These are phyloP conservation scores for Catharus ustulatus DNA, from an alignment of 2,797 vertebrate genomes.

Conservation along the genomic window DNA sequence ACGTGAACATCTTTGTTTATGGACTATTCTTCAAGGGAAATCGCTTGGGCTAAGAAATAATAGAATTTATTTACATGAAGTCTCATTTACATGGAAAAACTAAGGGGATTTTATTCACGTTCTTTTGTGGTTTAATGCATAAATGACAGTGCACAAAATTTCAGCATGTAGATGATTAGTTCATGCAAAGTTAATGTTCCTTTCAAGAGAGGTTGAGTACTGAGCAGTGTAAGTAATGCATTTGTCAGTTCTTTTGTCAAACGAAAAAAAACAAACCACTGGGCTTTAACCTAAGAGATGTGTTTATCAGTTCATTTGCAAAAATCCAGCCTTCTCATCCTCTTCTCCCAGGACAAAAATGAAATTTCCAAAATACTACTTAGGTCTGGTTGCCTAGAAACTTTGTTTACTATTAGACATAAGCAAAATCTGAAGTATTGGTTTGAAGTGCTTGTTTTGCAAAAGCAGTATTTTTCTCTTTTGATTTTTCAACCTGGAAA, in stretches of 20 bases:
- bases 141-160: constrained; percentile 43
- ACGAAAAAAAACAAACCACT: neutral
- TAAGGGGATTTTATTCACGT: constrained; percentile 6
- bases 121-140: constrained; percentile 44
- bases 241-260: constrained; percentile 35
- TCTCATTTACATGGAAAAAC: constrained; percentile 43
- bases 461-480: neutral
- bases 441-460: neutral
- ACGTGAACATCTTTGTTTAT: neutral
- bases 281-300: neutral
- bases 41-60: constrained; percentile 17
- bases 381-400: neutral
- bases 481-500: neutral
- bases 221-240: constrained; percentile 23
- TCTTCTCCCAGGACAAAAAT: neutral
- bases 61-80: constrained; percentile 29
- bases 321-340: neutral
- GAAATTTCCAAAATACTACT: neutral
- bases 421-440: neutral
- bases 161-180: constrained; percentile 30
- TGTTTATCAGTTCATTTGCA: neutral
- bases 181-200: constrained; percentile 59
- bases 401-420: neutral
- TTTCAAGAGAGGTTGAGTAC: constrained; percentile 26
- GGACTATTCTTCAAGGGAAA: neutral